Base-by-base conservation (phyloP, 2,797 vertebrate species). In the Tolypeutes matacus region DNA sequence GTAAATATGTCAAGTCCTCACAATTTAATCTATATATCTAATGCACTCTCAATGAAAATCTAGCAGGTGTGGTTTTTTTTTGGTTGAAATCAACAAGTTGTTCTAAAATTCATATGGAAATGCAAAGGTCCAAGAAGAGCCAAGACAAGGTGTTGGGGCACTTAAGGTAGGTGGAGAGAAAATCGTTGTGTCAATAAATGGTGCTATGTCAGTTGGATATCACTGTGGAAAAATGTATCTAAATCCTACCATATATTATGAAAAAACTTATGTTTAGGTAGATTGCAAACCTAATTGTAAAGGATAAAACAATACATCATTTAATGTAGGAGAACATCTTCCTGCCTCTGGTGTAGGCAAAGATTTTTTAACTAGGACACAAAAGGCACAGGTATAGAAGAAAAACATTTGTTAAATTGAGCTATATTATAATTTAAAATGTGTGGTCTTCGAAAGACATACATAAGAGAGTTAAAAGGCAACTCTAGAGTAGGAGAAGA, bases 251-350 rank as follows among this genome's bases (percentile, higher is more conserved):
- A 53, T 78, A 67, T 1, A 36, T 15, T 67, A 3, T 11, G 23
- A 65, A 78, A 75, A 83, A 83, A 90, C 83, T 62, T 84, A 85
- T 86, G 69, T 91, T 0, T 88, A 87, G 58, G 31, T 36, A 10
- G 20, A 94, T 14, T 77, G 4, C 12, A 65, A 62, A 82, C 51
- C 12, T 39, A 76, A 70, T 67, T 82, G 51, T 73, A 23, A 88
- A 91, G 39, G 31, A 72, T 25, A 60, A 93, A 78, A 75, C 39
- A 70, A 62, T 39, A 76, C 42, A 15, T 8, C 8, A 29, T 78
- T 87, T 86, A 53, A 2, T 81, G 6, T 29, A 75, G 34, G 10
- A 89, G 15, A 91, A 73, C 18, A 75, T 80, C 34, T 51, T 72
- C 27, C 85, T 85, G 29, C 49, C 29, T 75, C 70, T n/a, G 13